Percentiles rank a stretch among this genome's conserved stretches.
Conservation (phyloP, 2,113 vertebrate species). For the Pristiophorus japonicus region DNA sequence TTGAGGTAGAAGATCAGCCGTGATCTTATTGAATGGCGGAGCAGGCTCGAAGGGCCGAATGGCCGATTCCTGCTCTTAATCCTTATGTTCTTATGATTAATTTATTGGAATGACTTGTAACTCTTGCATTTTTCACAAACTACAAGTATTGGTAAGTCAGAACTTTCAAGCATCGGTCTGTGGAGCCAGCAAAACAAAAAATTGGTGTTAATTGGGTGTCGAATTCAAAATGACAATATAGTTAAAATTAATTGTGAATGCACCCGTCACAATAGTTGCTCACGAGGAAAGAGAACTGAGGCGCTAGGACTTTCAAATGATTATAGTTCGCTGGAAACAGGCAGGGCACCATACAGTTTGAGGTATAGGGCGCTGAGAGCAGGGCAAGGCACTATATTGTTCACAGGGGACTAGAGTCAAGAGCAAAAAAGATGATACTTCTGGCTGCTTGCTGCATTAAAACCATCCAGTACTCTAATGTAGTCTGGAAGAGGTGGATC, state of each 20-base stretch:
- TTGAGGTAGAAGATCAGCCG: too few relatives aligned
- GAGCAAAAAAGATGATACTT: neutral
- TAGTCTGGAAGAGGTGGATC: neutral
- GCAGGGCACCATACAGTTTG: neutral
- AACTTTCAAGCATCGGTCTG: neutral
- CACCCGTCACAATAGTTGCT: neutral
- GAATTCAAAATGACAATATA: neutral
- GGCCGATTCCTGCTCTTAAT: too few relatives aligned
- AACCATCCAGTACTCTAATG: neutral
- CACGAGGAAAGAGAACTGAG: neutral
- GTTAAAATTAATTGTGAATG: neutral
- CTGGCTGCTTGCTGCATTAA: neutral
- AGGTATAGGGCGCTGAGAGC: neutral
- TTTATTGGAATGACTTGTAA: too few relatives aligned
- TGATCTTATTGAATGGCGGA: too few relatives aligned
- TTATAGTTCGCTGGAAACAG: neutral
- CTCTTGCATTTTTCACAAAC: too few relatives aligned
- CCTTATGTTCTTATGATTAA: too few relatives aligned
- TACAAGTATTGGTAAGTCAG: neutral
- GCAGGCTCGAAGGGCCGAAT: too few relatives aligned
- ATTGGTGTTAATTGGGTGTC: neutral
- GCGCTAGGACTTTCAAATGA: neutral
- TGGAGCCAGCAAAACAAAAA: neutral
- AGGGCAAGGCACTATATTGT: neutral
- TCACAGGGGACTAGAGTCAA: too few relatives aligned